Evolutionary conservation across 2,113 vertebrate species (phyloP).

Genomic region (Calcarius ornatus): DNA sequence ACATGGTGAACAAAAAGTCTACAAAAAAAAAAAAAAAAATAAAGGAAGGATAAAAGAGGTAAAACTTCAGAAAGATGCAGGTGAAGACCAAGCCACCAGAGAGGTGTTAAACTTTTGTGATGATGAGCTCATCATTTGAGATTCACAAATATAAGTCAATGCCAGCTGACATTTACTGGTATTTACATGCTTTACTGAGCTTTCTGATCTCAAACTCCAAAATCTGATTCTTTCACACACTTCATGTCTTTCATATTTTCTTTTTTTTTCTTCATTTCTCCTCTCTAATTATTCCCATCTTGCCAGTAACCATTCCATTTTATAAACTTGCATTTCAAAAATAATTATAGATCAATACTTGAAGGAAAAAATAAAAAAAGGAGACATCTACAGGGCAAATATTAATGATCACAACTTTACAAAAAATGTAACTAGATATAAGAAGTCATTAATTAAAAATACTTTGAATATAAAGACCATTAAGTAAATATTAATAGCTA

Average conservation of each 20-base stretch:
- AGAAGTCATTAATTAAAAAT: neutral
- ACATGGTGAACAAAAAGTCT: neutral
- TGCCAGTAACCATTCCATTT: neutral
- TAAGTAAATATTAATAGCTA: neutral
- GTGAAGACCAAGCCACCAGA: neutral
- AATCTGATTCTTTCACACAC: neutral
- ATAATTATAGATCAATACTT: neutral
- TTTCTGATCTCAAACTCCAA: neutral
- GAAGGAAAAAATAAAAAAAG: accelerated
- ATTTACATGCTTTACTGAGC: conserved; percentile 14
- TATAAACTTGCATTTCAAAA: neutral
- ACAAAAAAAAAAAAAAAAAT: neutral
- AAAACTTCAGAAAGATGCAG: neutral
- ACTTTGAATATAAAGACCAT: neutral
- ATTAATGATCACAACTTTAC: neutral
- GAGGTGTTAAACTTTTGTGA: neutral
- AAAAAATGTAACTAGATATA: neutral
- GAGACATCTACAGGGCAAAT: neutral
- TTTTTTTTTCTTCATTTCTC: neutral
- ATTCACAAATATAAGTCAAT: neutral
- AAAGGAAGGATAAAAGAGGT: neutral
- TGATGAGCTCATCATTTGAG: neutral
- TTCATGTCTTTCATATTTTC: neutral
- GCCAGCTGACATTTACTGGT: conserved; percentile 35
- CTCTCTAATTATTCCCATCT: neutral